Percentiles rank a stretch among this genome's conserved stretches.
phyloP scores from a whole-genome alignment of 2,888 invertebrate species.

The Calameuta filiformis region DNA sequence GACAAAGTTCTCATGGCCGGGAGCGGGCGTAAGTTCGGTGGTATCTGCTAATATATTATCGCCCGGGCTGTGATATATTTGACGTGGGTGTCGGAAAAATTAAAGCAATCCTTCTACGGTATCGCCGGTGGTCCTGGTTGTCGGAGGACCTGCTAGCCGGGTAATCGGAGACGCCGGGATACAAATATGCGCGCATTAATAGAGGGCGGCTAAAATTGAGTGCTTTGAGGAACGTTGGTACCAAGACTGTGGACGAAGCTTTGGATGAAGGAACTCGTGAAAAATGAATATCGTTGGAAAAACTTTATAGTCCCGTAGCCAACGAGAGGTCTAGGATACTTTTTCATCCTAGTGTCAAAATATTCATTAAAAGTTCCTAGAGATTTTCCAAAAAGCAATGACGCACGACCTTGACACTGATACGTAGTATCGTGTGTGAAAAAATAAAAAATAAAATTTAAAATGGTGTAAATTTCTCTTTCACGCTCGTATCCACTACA shows the following conservation, averaged over 20 bases:
- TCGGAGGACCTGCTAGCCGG: constrained; percentile 22
- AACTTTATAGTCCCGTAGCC: not conserved
- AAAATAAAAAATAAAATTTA: not conserved
- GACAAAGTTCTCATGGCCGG: constrained; percentile 6
- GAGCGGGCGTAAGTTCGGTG: constrained; percentile 1
- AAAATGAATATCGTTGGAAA: not conserved
- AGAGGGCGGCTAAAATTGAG: constrained; percentile 34
- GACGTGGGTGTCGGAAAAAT: constrained; percentile 61
- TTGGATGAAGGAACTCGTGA: not conserved
- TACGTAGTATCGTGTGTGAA: not conserved
- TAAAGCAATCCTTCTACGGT: constrained; percentile 59
- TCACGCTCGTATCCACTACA: not conserved
- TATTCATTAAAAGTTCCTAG: not conserved
- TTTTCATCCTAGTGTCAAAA: not conserved
- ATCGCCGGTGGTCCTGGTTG: constrained; percentile 54
- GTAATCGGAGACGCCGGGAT: constrained; percentile 64
- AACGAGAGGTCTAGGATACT: not conserved
- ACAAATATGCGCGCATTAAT: constrained; percentile 64
- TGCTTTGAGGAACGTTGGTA: constrained; percentile 1
- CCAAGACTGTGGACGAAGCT: not conserved
- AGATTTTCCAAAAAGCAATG: not conserved
- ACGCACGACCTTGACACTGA: not conserved
- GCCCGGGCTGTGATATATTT: constrained; percentile 54
- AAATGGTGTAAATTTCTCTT: not conserved
- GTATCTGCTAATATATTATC: constrained; percentile 54